A percentile compares a stretch with the other conserved stretches of the same genome.
Evolutionary conservation across 2,113 vertebrate genomes (phyloP).

Genomic region (Eublepharis macularius): DNA sequence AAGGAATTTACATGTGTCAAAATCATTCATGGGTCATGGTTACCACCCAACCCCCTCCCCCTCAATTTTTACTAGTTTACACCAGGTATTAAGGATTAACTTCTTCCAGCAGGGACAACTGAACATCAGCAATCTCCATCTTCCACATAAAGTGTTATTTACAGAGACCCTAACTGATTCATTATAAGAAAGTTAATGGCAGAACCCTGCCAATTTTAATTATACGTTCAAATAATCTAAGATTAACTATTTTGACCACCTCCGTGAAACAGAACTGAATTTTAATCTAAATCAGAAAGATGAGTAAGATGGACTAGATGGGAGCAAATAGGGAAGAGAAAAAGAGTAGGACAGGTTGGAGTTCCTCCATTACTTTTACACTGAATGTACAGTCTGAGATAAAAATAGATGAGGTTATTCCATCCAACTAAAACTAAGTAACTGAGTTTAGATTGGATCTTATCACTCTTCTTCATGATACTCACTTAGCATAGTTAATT

Average conservation of each 20-base stretch:
- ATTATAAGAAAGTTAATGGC: neutral
- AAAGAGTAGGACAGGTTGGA: neutral
- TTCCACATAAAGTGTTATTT: neutral
- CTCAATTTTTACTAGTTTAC: neutral
- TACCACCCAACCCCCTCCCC: neutral
- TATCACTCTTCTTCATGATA: neutral
- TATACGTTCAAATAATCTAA: neutral
- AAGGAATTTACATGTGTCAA: neutral
- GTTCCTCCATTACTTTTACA: neutral
- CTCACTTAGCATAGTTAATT: too few relatives aligned
- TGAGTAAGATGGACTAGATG: neutral
- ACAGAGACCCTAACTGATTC: neutral
- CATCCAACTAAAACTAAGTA: neutral
- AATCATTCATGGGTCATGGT: neutral
- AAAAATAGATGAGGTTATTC: neutral
- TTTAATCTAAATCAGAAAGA: neutral
- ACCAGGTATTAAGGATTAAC: neutral
- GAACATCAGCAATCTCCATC: neutral
- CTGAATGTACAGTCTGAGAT: neutral
- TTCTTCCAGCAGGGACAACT: neutral
- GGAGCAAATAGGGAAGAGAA: neutral
- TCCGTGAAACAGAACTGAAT: neutral
- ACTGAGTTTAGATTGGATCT: neutral
- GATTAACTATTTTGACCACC: neutral
- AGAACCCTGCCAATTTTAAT: neutral